Base-by-base conservation (phyloP, 1,140 invertebrate genomes). In the Euwallacea fornicatus region DNA sequence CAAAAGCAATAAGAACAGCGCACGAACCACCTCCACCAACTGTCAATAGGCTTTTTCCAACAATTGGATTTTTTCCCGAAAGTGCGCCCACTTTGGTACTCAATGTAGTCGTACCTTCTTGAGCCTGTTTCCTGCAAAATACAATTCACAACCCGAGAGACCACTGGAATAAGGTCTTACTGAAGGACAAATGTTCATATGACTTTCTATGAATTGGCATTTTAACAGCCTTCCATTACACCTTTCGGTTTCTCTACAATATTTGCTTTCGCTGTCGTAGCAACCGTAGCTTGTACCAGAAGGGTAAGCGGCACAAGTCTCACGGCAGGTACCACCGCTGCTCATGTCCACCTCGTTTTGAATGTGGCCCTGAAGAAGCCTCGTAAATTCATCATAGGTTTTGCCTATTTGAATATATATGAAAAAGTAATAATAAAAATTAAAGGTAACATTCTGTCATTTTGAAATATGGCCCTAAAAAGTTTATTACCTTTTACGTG, bases 1-100 rank as follows among this genome's bases (percentile, higher is more conserved):
- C 93, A 96, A 76, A 95, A 87, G 80, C 93, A 95, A 78, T 94
- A 94, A 16, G 91, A 93, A 82, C 93, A 95, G 79, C 94, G 93
- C 84, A 88, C 91, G 69, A 94, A 88, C 4, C 88, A 86, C 42
- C 88, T 84, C 91, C 91, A 94, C 91, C 92, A 94, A 72, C 91
- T 93, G 76, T 94, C 89, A 10, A 92, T 88, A 81, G 91, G 91
- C 2, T 84, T 87, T 2, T 80, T 81, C 0, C 65, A 62, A 79
- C 92, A 93, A 6, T 75, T 78, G 0, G 72, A 76, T 43, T 83
- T 84, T 54, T 85, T 76, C 2, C 93, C 93, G 0, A 91, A 83
- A 0, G 83, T 76, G 8, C 83, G 80, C 9, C 91, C 90, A 78
- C 91, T 92, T 77, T 94, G 90, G 75, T 93, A 95, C 72, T 92